These are phyloP conservation scores for Glyptemys insculpta DNA, from an alignment of 2,797 vertebrate genomes.

Conservation along the genomic window DNA sequence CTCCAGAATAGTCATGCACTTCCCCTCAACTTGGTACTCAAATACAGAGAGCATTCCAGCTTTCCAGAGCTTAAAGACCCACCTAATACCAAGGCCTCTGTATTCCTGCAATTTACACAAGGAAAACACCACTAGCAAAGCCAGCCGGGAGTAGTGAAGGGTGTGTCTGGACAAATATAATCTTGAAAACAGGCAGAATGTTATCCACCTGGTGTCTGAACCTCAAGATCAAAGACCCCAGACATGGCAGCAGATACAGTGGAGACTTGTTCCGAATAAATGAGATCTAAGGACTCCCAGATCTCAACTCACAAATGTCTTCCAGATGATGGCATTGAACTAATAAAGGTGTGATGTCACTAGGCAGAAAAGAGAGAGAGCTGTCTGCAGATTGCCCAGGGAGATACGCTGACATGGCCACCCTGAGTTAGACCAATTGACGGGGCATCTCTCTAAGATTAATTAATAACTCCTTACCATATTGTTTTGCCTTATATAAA, in stretches of 20 bases:
- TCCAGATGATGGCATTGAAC: slow-evolving; percentile 10
- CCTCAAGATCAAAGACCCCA: background rate
- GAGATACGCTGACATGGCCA: background rate
- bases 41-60: background rate
- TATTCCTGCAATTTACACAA: background rate
- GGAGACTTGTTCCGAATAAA: background rate
- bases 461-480: background rate
- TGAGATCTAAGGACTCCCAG: background rate
- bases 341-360: background rate
- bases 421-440: background rate
- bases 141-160: background rate
- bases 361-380: background rate
- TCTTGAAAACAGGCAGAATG: background rate
- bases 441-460: background rate
- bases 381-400: background rate
- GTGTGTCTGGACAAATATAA: background rate
- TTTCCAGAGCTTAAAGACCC: background rate
- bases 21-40: background rate
- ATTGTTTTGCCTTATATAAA: background rate
- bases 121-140: background rate
- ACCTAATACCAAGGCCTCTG: background rate
- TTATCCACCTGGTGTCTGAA: background rate
- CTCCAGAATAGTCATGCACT: background rate
- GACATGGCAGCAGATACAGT: background rate
- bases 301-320: background rate